Evolutionary conservation across 2,888 invertebrate species (phyloP).

Genomic region (Mythimna impura): DNA sequence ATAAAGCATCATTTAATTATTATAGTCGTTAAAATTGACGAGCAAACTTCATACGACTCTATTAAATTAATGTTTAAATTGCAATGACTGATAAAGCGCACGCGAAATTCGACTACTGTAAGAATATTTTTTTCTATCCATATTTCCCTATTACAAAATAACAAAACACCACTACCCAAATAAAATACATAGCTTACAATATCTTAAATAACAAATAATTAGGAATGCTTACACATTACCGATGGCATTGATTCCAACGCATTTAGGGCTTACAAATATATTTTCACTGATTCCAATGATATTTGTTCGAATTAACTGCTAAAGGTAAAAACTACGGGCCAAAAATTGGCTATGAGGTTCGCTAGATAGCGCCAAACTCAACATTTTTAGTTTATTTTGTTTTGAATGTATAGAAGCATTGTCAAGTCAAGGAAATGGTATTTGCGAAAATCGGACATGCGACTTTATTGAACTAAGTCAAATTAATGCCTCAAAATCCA

Average conservation of each 20-base stretch:
- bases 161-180: slow-evolving; percentile 22
- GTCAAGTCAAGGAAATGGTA: too few relatives aligned
- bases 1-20: too few relatives aligned
- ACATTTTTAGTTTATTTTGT: too few relatives aligned
- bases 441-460: too few relatives aligned
- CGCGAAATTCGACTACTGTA: not conserved
- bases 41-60: too few relatives aligned
- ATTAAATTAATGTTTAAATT: not conserved
- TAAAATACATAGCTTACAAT: slow-evolving; percentile 21
- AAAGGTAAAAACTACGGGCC: too few relatives aligned
- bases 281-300: not conserved
- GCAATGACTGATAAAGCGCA: not conserved
- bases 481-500: too few relatives aligned
- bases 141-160: slow-evolving; percentile 2
- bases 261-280: not conserved
- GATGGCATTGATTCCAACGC: not conserved
- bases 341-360: too few relatives aligned
- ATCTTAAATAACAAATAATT: slow-evolving; percentile 12
- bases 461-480: too few relatives aligned
- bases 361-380: too few relatives aligned
- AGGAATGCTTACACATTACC: slow-evolving; percentile 43
- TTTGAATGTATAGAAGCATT: too few relatives aligned
- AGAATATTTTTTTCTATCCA: not conserved
- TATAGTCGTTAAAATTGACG: too few relatives aligned
- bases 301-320: not conserved